phyloP scores from a whole-genome alignment of 2,888 invertebrate species.

The Pyrochroa serraticornis region DNA sequence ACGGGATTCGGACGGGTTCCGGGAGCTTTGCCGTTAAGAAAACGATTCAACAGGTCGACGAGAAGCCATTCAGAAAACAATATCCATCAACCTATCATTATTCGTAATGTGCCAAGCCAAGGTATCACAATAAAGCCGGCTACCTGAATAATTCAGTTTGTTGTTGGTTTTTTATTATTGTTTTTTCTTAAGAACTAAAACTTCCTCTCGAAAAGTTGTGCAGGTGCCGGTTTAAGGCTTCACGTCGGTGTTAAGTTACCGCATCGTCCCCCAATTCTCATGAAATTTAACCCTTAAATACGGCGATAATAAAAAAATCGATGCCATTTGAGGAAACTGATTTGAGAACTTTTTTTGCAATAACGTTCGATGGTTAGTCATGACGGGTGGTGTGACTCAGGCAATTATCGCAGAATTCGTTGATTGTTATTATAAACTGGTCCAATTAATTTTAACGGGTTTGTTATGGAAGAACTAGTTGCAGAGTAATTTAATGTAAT shows the following conservation, averaged over 20 bases:
- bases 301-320: conserved; percentile 6
- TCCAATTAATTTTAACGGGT: too few species aligned
- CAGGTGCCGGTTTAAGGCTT: conserved; percentile 13
- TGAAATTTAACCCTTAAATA: conserved; percentile 38
- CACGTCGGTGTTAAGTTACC: conserved; percentile 4
- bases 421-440: too few species aligned
- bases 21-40: conserved; percentile 1
- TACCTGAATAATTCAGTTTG: conserved; percentile 1
- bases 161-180: not conserved
- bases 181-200: not conserved
- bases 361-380: too few species aligned
- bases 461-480: too few species aligned
- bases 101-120: conserved; percentile 27
- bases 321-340: too few species aligned
- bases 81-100: conserved; percentile 30
- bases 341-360: too few species aligned
- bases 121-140: conserved; percentile 13
- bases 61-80: conserved; percentile 35
- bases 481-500: too few species aligned
- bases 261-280: conserved; percentile 31
- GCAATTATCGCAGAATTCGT: too few species aligned
- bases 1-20: conserved; percentile 10
- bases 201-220: conserved; percentile 5
- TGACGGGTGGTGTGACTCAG: too few species aligned
- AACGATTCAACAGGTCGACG: conserved; percentile 39